phyloP scores from a whole-genome alignment of 2,888 invertebrate species.

The Hypolimnas misippus region DNA sequence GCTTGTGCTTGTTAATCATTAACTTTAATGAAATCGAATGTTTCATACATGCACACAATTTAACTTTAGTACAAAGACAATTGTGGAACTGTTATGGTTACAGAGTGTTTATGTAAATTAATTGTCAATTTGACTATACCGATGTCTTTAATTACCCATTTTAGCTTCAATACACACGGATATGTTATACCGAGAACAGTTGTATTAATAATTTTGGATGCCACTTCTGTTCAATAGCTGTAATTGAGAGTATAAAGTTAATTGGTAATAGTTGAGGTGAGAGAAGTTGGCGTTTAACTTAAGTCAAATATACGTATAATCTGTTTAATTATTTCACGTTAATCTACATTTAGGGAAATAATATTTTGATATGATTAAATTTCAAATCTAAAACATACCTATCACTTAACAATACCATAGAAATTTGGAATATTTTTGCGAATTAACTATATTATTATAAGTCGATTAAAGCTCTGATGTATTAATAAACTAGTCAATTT shows the following conservation, averaged over 20 bases:
- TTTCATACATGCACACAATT: too few species aligned
- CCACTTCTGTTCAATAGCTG: background rate
- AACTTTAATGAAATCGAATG: too few species aligned
- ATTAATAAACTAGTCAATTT: background rate
- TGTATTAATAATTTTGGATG: background rate
- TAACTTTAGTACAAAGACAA: background rate
- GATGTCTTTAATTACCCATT: slow-evolving; percentile 4
- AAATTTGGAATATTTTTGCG: too few species aligned
- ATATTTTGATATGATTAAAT: too few species aligned
- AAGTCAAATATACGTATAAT: background rate
- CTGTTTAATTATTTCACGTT: too few species aligned
- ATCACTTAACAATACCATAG: too few species aligned
- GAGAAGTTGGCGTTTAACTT: background rate
- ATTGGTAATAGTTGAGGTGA: too few species aligned
- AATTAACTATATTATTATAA: too few species aligned
- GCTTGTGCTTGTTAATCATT: too few species aligned
- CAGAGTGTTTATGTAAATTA: slow-evolving; percentile 1
- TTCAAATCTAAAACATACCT: too few species aligned
- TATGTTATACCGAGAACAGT: background rate
- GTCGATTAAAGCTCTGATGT: background rate
- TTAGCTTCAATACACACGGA: background rate
- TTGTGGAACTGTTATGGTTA: background rate
- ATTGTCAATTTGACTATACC: background rate
- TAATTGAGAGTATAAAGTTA: background rate
- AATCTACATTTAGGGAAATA: too few species aligned